Conservation (phyloP, 2,888 invertebrate genomes). For the Deilephila elpenor region DNA sequence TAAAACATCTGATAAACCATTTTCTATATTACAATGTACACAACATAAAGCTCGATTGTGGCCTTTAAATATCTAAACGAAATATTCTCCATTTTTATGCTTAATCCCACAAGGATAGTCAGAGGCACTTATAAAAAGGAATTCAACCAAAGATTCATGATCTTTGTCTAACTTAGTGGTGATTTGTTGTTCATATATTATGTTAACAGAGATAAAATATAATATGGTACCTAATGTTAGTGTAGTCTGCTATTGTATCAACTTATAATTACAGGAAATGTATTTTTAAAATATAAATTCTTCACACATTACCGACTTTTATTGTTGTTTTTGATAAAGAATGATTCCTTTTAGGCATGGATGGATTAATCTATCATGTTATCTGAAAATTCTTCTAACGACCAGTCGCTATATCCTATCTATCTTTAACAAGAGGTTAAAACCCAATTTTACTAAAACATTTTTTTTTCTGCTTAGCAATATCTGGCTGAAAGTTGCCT, state of each 20-base stretch:
- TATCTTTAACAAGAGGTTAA: no score
- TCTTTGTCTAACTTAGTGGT: conserved; percentile 49
- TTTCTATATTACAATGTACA: neutral
- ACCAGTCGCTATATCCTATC: no score
- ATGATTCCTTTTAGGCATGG: neutral
- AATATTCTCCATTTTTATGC: neutral
- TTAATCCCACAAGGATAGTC: conserved; percentile 31
- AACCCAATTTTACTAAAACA: no score
- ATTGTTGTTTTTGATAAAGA: neutral
- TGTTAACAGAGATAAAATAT: conserved; percentile 28
- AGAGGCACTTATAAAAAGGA: conserved; percentile 33
- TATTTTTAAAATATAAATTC: conserved; percentile 65
- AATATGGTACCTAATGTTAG: conserved; percentile 47
- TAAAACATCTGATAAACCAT: neutral
- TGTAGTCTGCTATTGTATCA: conserved; percentile 50
- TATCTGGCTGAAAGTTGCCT: no score
- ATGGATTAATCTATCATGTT: no score
- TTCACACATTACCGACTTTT: conserved; percentile 7
- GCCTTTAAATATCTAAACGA: neutral
- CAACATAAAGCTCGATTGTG: neutral
- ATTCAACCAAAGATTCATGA: conserved; percentile 54
- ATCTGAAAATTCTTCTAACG: no score
- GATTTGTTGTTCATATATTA: conserved; percentile 39
- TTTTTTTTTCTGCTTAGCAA: no score
- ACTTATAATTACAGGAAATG: conserved; percentile 60